A percentile compares a stretch with the other conserved stretches of the same genome.
These are phyloP conservation scores for Rosalia funebris DNA, from an alignment of 2,888 invertebrate species.

Conservation along the genomic window DNA sequence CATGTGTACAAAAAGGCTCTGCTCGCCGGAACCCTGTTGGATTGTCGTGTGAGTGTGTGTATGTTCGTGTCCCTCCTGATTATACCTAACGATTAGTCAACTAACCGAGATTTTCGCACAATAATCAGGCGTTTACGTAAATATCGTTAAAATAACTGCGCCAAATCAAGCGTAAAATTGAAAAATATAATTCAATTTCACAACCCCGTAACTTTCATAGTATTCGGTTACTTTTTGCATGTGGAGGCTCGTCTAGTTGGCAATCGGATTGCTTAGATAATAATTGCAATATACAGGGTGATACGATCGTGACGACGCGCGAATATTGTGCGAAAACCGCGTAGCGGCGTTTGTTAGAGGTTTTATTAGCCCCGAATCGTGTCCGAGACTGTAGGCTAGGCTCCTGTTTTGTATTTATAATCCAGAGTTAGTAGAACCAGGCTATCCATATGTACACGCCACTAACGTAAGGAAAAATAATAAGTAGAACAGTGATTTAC, in stretches of 20 bases:
- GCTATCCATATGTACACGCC: slow-evolving; percentile 42
- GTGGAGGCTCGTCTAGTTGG: too few relatives aligned
- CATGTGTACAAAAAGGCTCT: slow-evolving; percentile 25
- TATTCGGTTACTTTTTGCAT: background rate
- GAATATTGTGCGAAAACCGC: slow-evolving; percentile 36
- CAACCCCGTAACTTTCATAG: background rate
- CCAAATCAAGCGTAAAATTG: background rate
- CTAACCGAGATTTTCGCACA: slow-evolving; percentile 19
- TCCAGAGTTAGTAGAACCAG: slow-evolving; percentile 41
- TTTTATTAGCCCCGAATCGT: slow-evolving; percentile 33
- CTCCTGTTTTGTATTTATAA: too few relatives aligned
- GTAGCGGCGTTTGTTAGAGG: slow-evolving; percentile 29
- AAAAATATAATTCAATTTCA: background rate
- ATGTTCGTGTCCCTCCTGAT: slow-evolving; percentile 15
- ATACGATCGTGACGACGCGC: too few relatives aligned
- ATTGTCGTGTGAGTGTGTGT: slow-evolving; percentile 12
- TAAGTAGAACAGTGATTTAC: slow-evolving; percentile 69
- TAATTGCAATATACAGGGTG: too few relatives aligned
- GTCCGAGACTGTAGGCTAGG: slow-evolving; percentile 27
- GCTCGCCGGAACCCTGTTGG: slow-evolving; percentile 5
- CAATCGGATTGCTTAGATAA: too few relatives aligned
- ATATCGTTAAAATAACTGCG: background rate
- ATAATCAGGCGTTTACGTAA: background rate
- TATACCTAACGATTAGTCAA: slow-evolving; percentile 18
- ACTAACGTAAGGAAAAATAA: slow-evolving; percentile 27